Evolutionary conservation across 2,888 invertebrate genomes (phyloP).

Genomic region (Sphaeridia pumilis): DNA sequence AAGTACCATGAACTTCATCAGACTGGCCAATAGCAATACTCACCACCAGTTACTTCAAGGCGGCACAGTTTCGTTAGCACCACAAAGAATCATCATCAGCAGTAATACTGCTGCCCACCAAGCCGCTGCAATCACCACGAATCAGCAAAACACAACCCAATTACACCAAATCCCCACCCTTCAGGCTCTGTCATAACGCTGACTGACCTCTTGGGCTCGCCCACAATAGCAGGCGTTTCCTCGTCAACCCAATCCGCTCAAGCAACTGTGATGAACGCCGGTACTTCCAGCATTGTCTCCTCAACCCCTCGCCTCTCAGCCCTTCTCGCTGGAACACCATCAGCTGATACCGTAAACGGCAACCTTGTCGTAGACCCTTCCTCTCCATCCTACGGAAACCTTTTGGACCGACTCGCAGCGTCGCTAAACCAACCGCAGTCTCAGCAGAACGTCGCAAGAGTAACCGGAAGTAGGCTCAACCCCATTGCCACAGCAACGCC

Average conservation of each 20-base stretch:
- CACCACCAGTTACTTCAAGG: conserved; percentile 8
- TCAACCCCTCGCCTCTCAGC: conserved; percentile 51
- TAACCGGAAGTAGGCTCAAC: conserved; percentile 22
- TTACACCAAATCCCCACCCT: too few relatives aligned
- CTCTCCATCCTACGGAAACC: conserved; percentile 24
- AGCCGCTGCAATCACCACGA: not conserved
- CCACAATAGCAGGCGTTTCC: conserved; percentile 21
- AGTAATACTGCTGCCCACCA: not conserved
- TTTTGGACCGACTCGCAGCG: conserved; percentile 31
- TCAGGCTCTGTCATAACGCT: conserved; percentile 22
- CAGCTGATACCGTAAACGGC: conserved; percentile 47
- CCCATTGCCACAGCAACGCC: conserved; percentile 33
- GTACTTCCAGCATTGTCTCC: conserved; percentile 21
- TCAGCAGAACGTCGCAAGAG: not conserved
- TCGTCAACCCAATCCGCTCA: conserved; percentile 14
- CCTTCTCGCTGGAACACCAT: conserved; percentile 49
- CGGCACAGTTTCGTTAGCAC: conserved; percentile 11
- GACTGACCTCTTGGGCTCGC: conserved; percentile 30
- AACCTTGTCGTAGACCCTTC: conserved; percentile 35
- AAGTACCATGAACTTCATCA: conserved; percentile 11
- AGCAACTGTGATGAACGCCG: conserved; percentile 9
- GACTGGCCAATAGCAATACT: conserved; percentile 11
- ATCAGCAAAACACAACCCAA: conserved; percentile 4
- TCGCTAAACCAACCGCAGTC: conserved; percentile 19
- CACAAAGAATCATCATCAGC: conserved; percentile 13